Evolutionary conservation across 2,888 invertebrate species (phyloP), one percentile per base, ranked within the genome.

Genomic region (Agrotis exclamationis): DNA sequence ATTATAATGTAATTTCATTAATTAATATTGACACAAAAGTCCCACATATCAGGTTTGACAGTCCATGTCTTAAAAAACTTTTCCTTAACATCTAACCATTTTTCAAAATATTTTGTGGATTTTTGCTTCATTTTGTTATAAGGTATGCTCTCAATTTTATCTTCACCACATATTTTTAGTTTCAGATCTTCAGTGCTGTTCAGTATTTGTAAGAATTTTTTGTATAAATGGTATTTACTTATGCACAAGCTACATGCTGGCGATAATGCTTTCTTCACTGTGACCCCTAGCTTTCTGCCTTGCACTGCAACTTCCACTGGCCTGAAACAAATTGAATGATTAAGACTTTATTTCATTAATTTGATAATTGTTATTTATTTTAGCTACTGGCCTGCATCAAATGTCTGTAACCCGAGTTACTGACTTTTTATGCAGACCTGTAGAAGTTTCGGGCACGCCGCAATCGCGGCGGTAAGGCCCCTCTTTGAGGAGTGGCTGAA

Each of bases 241-340:
- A 97, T 94, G 63, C 94, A 90, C 70, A 97, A 89, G 50, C 95
- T 94, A 59, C 91, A 95, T 18, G 89, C 94, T 22, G 92, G 91
- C 28, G 87, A 89, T 63, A 91, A 89, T 39, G 92, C 86, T 73
- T 94, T 95, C 86, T 97, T 98, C 89, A 97, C 98, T 0, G 98
- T 98, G 1, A 97, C 95, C 6, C 99, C 99, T 89, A 98, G 97
- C 78, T 97, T 98, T 85, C 96, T 97, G 6, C 99, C 99, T 87
- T 97, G 97, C 0, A 98, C 97, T 24, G 97, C 97, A 44, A 98
- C 97, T 95, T 99, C 98, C 57, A 95, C 90, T 47, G 96, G 86
- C 65, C 98, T 98, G 88, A 75, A 96, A 76, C 33, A 77, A n/a
- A 62, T 45, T 51, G 9, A 9, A 9, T 63, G 18, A 48, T 14